Evolutionary conservation across 2,113 vertebrate genomes (phyloP), one percentile per base, ranked within the genome.

Genomic region (Electrona antarctica): DNA sequence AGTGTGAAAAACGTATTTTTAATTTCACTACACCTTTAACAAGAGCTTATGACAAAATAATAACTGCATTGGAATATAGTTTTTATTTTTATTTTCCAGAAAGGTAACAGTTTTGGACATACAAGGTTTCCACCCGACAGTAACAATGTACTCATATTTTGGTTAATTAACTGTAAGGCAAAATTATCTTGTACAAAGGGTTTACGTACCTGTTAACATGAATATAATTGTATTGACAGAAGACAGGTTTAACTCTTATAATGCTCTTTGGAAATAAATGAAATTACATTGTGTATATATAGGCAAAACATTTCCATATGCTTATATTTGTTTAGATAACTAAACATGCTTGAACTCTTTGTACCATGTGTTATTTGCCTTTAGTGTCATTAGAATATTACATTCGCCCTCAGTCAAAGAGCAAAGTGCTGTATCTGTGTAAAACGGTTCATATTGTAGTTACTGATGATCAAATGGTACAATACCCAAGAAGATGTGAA

Each of bases 331-430:
- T 68, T 64, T 29, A 52, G 28, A 41, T 41, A 6, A 41, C 33
- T 6, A 41, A 41, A 41, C 33, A 41, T 41, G 5, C 50, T 58
- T 71, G 21, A 67, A 54, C 21, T 59, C 47, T 54, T 33, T 66
- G 46, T 61, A 52, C 11, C 7, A 66, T 67, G 62, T 33, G 15
- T 49, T 4, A 9, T 63, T 59, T 71, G 28, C 66, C 64, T 55
- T 62, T 11, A 57, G 10, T 41, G 41, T 66, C 50, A 56, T 67
- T 10, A 55, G 56, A 55, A 76, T 87, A 73, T 80, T 90, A 81
- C 88, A 85, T 69, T 77, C 61, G 64, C 41, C 59, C 60, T 71
- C 28, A 57, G 49, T 21, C 8, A 57, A 54, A 50, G 54, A 67
- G 49, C 8, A 73, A 29, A 70, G 33, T 11, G 10, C 45, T 64